Evolutionary conservation across 2,888 invertebrate species (phyloP), one percentile per base, ranked within the genome.

Genomic region (Diogma glabrata): DNA sequence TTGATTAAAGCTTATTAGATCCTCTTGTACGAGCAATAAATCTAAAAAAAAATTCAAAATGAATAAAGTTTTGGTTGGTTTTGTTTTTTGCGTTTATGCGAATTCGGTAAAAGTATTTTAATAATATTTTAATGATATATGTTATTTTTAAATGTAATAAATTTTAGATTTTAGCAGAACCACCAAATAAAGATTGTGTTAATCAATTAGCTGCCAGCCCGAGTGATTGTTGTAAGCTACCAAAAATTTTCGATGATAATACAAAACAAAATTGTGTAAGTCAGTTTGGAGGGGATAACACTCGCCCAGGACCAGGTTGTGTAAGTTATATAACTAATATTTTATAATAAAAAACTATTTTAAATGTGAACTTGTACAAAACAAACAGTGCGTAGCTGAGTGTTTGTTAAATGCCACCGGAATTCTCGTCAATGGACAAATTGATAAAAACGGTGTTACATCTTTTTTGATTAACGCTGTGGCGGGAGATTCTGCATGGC

Each of bases 321-420:
- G 43, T 43, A 43, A n/a, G 43, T n/a, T 43, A 43, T 43, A 43
- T 12, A 7, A 19, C n/a, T n/a, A n/a, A n/a, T n/a, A n/a, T 19
- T 19, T 12, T 20, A 19, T 3, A 43, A 22, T 22, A 22, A 14
- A 22, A 43, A 43, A 14, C 14, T n/a, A 3, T 4, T 22, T 43
- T 43, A 22, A n/a, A n/a, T n/a, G n/a, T n/a, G n/a, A n/a, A n/a
- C n/a, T n/a, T n/a, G n/a, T n/a, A n/a, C n/a, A n/a, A n/a, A n/a
- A n/a, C n/a, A n/a, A 12, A 10, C 5, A 43, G 43, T 43, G 43
- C 14, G 20, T 43, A 43, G 5, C 43, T 23, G 43, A 43, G 23
- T 43, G 43, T 43, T 8, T 43, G n/a, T 43, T 43, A 14, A 43
- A 43, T n/a, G 8, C 43, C 5, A 43, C 43, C 12, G 23, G 23